phyloP scores from a whole-genome alignment of 2,888 invertebrate genomes.

The Diaphora mendica region DNA sequence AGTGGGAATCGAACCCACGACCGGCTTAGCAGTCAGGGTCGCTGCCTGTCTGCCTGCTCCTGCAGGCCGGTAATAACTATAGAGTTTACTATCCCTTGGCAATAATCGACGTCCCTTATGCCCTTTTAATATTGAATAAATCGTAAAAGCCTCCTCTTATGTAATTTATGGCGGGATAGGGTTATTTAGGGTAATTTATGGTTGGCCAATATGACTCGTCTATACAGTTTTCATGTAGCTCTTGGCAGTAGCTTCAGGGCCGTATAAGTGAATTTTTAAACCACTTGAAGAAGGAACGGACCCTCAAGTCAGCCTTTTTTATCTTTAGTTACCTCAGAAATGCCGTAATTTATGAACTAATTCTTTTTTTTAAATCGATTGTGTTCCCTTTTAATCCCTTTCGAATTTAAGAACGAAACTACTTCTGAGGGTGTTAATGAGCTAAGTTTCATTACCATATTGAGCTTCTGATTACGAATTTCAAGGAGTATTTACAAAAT shows the following conservation, averaged over 20 bases:
- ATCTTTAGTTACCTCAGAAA: background rate
- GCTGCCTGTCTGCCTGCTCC: too few species aligned
- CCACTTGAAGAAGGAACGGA: background rate
- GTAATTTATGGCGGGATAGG: slow-evolving; percentile 5
- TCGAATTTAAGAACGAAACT: too few species aligned
- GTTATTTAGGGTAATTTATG: slow-evolving; percentile 9
- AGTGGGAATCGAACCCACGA: too few species aligned
- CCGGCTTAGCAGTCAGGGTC: too few species aligned
- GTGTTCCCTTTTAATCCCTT: too few species aligned
- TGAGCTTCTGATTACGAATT: too few species aligned
- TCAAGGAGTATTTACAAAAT: background rate
- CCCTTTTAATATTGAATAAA: background rate
- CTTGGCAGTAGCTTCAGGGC: background rate
- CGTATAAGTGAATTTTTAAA: background rate
- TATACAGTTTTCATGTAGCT: background rate
- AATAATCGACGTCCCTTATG: background rate
- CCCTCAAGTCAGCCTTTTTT: background rate
- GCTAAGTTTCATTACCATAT: too few species aligned
- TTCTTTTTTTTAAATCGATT: too few species aligned
- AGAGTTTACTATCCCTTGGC: background rate
- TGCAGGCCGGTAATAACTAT: too few species aligned
- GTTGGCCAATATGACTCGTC: background rate
- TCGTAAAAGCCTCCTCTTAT: slow-evolving; percentile 6
- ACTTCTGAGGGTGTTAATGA: too few species aligned
- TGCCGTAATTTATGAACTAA: background rate